A percentile compares a stretch with the other conserved stretches of the same genome.
Evolutionary conservation across 2,113 vertebrate species (phyloP).

Genomic region (Crotophaga sulcirostris): DNA sequence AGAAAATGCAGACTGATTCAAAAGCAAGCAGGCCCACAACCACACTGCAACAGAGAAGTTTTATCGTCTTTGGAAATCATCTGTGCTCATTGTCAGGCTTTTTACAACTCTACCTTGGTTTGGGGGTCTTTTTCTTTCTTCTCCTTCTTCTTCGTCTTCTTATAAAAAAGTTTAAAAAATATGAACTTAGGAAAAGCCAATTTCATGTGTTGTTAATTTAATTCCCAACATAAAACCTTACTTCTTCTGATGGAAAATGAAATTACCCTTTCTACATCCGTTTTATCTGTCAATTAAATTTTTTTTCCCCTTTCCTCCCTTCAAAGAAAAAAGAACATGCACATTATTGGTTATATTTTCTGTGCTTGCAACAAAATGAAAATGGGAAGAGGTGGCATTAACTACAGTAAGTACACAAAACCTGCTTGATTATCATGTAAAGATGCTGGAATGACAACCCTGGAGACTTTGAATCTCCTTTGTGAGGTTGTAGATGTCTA

Average conservation of each 20-base stretch:
- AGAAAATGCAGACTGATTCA: not conserved
- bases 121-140: conserved; percentile 29
- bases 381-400: conserved; percentile 56
- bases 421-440: conserved; percentile 55
- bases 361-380: conserved; percentile 60
- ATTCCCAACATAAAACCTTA: conserved; percentile 78
- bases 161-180: conserved; percentile 60
- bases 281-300: conserved; percentile 80
- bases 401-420: conserved; percentile 49
- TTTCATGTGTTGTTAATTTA: conserved; percentile 84
- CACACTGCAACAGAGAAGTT: not conserved
- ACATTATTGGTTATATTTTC: conserved; percentile 69
- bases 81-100: conserved; percentile 21
- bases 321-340: conserved; percentile 49
- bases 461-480: conserved; percentile 17
- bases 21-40: not conserved
- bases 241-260: conserved; percentile 79
- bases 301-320: not conserved
- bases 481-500: conserved; percentile 41
- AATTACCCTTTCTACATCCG: conserved; percentile 76
- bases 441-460: conserved; percentile 53
- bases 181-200: conserved; percentile 80
- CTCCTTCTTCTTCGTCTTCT: conserved; percentile 19
- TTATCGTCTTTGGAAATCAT: conserved; percentile 43
- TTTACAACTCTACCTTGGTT: conserved; percentile 67